These are phyloP conservation scores for Aporophyla nigra DNA, from an alignment of 2,888 invertebrate genomes.

Conservation along the genomic window DNA sequence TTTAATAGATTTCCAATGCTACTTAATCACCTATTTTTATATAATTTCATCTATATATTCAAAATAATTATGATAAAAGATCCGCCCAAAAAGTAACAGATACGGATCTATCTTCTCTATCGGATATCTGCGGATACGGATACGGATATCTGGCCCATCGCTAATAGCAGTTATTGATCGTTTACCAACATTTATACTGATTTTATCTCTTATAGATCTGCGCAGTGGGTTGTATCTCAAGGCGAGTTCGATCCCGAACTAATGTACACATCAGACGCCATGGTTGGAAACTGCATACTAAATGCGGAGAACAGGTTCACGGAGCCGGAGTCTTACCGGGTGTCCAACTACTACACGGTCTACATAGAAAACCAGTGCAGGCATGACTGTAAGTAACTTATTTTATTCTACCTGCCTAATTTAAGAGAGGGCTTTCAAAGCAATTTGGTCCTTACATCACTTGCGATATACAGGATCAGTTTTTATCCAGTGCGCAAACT, in stretches of 20 bases:
- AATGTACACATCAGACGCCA: constrained; percentile 79
- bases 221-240: constrained; percentile 84
- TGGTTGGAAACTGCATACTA: constrained; percentile 92
- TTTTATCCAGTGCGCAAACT: too few relatives aligned
- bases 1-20: too few relatives aligned
- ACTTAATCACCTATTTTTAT: too few relatives aligned
- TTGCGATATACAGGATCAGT: too few relatives aligned
- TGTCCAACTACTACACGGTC: constrained; percentile 94
- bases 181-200: constrained; percentile 2
- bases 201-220: constrained; percentile 76
- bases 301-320: constrained; percentile 94
- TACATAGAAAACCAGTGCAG: constrained; percentile 96
- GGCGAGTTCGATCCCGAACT: constrained; percentile 75
- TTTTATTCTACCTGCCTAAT: not conserved
- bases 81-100: too few relatives aligned
- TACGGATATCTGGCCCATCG: too few relatives aligned
- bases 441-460: not conserved
- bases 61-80: too few relatives aligned
- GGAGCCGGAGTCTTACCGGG: constrained; percentile 94
- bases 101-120: too few relatives aligned
- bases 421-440: not conserved
- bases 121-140: too few relatives aligned
- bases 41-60: too few relatives aligned
- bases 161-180: not conserved
- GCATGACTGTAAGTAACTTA: constrained; percentile 90